Base-by-base conservation (phyloP, 1,140 invertebrate species). In the Hypothenemus hampei region DNA sequence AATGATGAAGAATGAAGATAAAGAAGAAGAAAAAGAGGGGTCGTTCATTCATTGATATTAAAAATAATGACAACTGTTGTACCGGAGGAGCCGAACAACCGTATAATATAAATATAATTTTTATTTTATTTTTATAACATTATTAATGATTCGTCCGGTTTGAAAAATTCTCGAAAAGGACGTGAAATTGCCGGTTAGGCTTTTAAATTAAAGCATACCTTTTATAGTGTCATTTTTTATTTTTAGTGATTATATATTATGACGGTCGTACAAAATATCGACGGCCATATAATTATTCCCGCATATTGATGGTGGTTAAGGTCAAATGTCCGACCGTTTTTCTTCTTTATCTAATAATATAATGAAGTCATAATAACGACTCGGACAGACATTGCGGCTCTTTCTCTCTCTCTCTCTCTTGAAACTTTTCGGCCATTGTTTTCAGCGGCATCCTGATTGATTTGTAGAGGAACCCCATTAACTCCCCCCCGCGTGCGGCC, bases 401-500 rank as follows among this genome's bases (percentile, higher is more conserved):
- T 47, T 39, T 16, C 10, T 15, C 2, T 13, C 8, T 31, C 11
- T 37, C 16, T 37, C 10, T 1, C 1, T 15, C 8, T 37, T 36
- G 23, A 37, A 39, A 49, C 24, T 49, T 29, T 26, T 8, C 2
- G 19, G 3, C 49, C 19, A 19, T 51, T 16, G 39, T 20, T 51
- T 37, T n/a, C 10, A 10, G 22, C 10, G n/a, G 15, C 22, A 13
- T 16, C 31, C 65, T 67, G 66, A 67, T 67, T 67, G 66, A 67
- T 67, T 67, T 67, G 66, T 67, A 67, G 64, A 51, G 60, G 60
- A n/a, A n/a, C 41, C 61, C 64, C 64, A 68, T 68, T 68, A 68
- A 63, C 59, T 55, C 41, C 63, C 61, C 61, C 61, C 55, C 55
- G 52, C 62, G n/a, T n/a, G n/a, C n/a, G n/a, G n/a, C n/a, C n/a